Evolutionary conservation across 2,888 invertebrate genomes (phyloP), one percentile per base, ranked within the genome.

Genomic region (Onchidella celtica): DNA sequence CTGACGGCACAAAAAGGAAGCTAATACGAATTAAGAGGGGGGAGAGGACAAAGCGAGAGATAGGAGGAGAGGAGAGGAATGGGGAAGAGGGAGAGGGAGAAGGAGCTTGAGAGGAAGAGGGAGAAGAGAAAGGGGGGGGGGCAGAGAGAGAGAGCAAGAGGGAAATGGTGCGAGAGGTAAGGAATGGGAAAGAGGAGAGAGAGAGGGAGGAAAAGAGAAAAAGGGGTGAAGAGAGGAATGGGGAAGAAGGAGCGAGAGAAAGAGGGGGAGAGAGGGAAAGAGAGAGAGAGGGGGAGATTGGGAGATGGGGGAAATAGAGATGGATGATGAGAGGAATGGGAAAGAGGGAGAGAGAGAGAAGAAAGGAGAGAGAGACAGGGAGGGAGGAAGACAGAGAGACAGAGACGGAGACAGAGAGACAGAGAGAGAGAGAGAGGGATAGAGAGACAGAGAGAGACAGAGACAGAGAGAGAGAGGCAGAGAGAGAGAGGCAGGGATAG

Each of bases 71-170:
- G 11, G 40, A 66, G 17, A 14, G 40, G 65, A 34, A 34, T 59
- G 61, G 61, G 75, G 57, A n/a, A 24, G 38, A 38, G 38, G 38
- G 68, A 68, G n/a, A 68, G 36, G n/a, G 68, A 21, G 17, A 36
- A 38, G 38, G 14, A n/a, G n/a, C 0, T 1, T 11, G 21, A 32
- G 66, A 66, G 47, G 47, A 17, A 47, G 47, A 47, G 47, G 6
- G 47, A 47, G 9, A 11, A 11, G 47, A 17, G 47, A 17, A 6
- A 47, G 47, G 47, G 47, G 47, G 17, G 47, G 47, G 47, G 47
- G 47, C 17, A 17, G 17, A 47, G 47, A 47, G 47, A 47, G 17
- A 17, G 17, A 47, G 47, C 6, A 47, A 17, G 47, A 47, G 47
- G 47, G 17, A 17, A 47, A 11, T 11, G 47, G 17, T 11, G 47